A percentile compares a stretch with the other conserved stretches of the same genome.
Evolutionary conservation across 2,888 invertebrate species (phyloP).

Genomic region (Glyphotaelius pellucidus): DNA sequence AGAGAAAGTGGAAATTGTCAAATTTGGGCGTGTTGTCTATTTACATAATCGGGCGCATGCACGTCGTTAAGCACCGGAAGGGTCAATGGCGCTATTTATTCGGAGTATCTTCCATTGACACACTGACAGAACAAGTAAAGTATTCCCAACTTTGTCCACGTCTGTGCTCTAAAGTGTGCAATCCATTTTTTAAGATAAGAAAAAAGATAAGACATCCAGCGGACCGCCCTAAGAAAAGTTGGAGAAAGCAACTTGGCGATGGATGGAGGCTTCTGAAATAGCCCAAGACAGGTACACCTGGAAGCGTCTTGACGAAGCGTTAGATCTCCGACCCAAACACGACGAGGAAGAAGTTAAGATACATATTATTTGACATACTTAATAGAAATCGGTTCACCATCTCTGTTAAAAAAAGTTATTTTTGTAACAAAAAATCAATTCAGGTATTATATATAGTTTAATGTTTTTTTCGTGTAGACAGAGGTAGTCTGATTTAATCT

Average conservation of each 20-base stretch:
- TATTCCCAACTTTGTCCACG: background rate
- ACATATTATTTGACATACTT: background rate
- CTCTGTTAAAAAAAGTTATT: background rate
- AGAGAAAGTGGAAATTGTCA: background rate
- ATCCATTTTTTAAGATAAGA: background rate
- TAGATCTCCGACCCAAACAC: background rate
- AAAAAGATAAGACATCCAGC: no score
- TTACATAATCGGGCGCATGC: background rate
- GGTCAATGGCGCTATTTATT: background rate
- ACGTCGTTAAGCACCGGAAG: background rate
- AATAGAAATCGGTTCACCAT: background rate
- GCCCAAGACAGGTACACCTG: no score
- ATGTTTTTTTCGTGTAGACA: background rate
- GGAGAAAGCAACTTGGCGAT: no score
- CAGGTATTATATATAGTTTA: background rate
- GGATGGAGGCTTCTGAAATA: no score
- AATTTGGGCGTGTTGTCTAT: background rate
- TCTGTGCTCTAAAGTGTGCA: no score
- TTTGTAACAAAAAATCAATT: background rate
- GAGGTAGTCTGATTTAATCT: background rate
- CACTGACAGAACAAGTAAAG: no score
- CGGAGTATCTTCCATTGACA: background rate
- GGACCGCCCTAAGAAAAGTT: no score
- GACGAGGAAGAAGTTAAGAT: background rate
- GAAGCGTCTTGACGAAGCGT: background rate